Conservation (phyloP, 1,140 invertebrate species). For the Macrobrachium rosenbergii region DNA sequence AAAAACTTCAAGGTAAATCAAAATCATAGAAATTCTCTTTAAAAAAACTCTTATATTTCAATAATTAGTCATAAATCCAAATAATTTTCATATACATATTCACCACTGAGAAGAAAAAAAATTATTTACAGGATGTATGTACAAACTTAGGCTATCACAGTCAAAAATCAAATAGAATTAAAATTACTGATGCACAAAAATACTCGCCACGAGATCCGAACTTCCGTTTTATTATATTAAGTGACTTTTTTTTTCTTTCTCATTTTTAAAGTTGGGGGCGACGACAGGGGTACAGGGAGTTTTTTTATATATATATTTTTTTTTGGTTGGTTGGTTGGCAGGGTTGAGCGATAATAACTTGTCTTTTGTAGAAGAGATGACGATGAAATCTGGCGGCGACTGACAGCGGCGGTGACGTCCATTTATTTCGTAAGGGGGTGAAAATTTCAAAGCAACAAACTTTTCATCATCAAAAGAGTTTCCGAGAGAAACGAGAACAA, state of each 20-base stretch:
- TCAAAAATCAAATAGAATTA: slow-evolving; percentile 58
- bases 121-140: slow-evolving; percentile 61
- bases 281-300: neutral
- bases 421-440: too few relatives aligned
- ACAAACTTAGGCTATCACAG: slow-evolving; percentile 64
- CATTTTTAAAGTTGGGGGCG: neutral
- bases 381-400: too few relatives aligned
- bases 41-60: slow-evolving; percentile 62
- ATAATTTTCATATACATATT: slow-evolving; percentile 63
- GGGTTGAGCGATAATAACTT: too few relatives aligned
- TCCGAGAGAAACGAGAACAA: too few relatives aligned
- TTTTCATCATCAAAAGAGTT: too few relatives aligned
- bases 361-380: too few relatives aligned
- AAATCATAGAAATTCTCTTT: slow-evolving; percentile 52
- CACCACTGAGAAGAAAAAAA: slow-evolving; percentile 56
- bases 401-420: too few relatives aligned
- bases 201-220: slow-evolving; percentile 26
- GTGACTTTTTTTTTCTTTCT: neutral
- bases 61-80: slow-evolving; percentile 63
- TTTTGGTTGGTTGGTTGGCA: too few relatives aligned
- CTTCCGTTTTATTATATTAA: neutral
- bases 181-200: slow-evolving; percentile 42
- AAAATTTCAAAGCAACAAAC: too few relatives aligned
- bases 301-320: too few relatives aligned
- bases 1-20: slow-evolving; percentile 43